Evolutionary conservation across 2,113 vertebrate genomes (phyloP).

Genomic region (Scomber colias): DNA sequence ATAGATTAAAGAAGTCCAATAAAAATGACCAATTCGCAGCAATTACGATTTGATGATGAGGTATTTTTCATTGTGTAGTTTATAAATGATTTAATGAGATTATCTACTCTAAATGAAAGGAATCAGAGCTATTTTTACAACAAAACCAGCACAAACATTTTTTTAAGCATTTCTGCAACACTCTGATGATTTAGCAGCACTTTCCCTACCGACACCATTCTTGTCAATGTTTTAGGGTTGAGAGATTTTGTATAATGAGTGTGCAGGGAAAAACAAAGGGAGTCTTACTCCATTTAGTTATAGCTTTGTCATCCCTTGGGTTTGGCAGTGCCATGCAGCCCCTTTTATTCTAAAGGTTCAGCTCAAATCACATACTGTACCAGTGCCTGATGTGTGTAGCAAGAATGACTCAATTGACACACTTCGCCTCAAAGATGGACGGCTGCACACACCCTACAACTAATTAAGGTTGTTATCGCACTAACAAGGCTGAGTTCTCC

Average conservation of each 20-base stretch:
- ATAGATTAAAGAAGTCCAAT: conserved; percentile 12
- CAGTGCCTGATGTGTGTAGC: conserved; percentile 7
- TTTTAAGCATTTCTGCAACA: conserved; percentile 9
- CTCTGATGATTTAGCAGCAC: conserved; percentile 31
- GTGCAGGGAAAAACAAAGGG: conserved; percentile 52
- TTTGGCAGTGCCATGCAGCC: conserved; percentile 30
- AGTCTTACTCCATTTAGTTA: conserved; percentile 48
- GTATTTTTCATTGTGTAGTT: neutral
- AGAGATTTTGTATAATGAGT: conserved; percentile 63
- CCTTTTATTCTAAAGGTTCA: conserved; percentile 17
- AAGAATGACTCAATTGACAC: conserved; percentile 13
- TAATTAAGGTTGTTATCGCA: conserved; percentile 37
- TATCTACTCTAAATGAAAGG: neutral
- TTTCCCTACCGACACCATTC: conserved; percentile 21
- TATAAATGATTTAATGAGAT: conserved; percentile 14
- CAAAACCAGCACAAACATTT: conserved; percentile 2
- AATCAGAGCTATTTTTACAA: neutral
- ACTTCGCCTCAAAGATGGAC: neutral
- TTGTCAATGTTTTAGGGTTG: conserved; percentile 59
- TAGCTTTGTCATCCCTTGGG: conserved; percentile 39
- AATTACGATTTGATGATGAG: conserved; percentile 13
- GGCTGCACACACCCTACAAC: neutral
- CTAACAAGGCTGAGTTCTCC: conserved; percentile 12
- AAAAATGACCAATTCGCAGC: conserved; percentile 11
- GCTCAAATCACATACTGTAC: conserved; percentile 16